Evolutionary conservation across 2,888 invertebrate species (phyloP).

Genomic region (Anarsia innoxiella): DNA sequence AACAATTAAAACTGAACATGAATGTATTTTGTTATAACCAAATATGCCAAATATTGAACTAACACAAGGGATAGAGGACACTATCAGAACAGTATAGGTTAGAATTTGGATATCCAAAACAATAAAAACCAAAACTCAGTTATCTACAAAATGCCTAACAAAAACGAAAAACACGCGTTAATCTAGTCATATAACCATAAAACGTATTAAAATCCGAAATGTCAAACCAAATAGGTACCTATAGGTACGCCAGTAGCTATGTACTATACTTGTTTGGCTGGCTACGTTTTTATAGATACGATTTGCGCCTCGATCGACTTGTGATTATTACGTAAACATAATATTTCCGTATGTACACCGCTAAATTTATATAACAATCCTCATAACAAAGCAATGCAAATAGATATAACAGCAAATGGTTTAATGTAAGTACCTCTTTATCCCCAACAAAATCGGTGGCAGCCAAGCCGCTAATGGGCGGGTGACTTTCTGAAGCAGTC

Average conservation of each 20-base stretch:
- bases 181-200: too few relatives aligned
- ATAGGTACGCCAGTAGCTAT: conserved; percentile 31
- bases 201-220: conserved; percentile 32
- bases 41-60: too few relatives aligned
- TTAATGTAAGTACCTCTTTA: conserved; percentile 71
- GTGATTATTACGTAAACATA: conserved; percentile 69
- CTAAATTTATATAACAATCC: conserved; percentile 33
- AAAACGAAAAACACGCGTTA: too few relatives aligned
- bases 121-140: too few relatives aligned
- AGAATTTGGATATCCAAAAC: too few relatives aligned
- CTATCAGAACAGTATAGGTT: too few relatives aligned
- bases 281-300: too few relatives aligned
- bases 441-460: conserved; percentile 66
- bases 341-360: conserved; percentile 37
- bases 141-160: too few relatives aligned
- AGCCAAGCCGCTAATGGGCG: conserved; percentile 61
- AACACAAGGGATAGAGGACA: too few relatives aligned
- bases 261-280: conserved; percentile 17
- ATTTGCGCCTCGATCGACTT: conserved; percentile 43
- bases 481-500: conserved; percentile 59
- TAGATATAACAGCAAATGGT: conserved; percentile 16
- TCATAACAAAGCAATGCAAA: conserved; percentile 17
- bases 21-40: too few relatives aligned
- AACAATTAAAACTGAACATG: too few relatives aligned
- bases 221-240: too few relatives aligned